Base-by-base conservation (phyloP, 2,888 invertebrate genomes). In the Ophioninae sp. region DNA sequence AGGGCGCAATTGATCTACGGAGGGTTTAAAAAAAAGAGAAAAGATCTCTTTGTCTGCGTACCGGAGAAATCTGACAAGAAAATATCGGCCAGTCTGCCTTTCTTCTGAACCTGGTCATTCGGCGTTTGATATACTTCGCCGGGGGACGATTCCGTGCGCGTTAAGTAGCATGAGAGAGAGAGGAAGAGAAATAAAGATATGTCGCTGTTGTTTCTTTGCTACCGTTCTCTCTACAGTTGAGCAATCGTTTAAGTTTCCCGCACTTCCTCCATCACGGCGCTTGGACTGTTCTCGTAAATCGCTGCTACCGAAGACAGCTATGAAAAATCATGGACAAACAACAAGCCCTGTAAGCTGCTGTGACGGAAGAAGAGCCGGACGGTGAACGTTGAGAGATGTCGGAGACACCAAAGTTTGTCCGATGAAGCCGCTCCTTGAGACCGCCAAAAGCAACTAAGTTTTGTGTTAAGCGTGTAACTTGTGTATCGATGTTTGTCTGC, bases 61-160 rank as follows among this genome's bases (percentile, higher is more conserved):
- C 95, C 95, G 95, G 96, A 96, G 94, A 96, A 96, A 95, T 96
- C 96, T 93, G 96, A 95, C 93, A 96, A 95, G 95, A 96, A 96
- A 94, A 96, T 96, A 95, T 96, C 96, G 95, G 96, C 96, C 94
- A 97, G 95, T 95, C 96, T 96, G 94, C 96, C 96, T 94, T 96
- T 96, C 95, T 96, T 96, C 95, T 96, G 96, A 93, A 95, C 95
- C 93, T 94, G 94, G 94, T 96, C 96, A 90, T 91, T 92, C 94
- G 96, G 96, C 94, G 95, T 95, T 94, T 96, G 96, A 95, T 95
- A 95, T 94, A 95, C 96, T 96, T 95, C 94, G 94, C 95, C 94
- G 94, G 73, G 81, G 81, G 81, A 73, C 74, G 68, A 78, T 87
- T 90, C 89, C 91, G 91, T 92, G 51, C 51, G 51, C 51, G 90